These are phyloP conservation scores for Squalus acanthias DNA, from an alignment of 2,797 vertebrate genomes.

Conservation along the genomic window DNA sequence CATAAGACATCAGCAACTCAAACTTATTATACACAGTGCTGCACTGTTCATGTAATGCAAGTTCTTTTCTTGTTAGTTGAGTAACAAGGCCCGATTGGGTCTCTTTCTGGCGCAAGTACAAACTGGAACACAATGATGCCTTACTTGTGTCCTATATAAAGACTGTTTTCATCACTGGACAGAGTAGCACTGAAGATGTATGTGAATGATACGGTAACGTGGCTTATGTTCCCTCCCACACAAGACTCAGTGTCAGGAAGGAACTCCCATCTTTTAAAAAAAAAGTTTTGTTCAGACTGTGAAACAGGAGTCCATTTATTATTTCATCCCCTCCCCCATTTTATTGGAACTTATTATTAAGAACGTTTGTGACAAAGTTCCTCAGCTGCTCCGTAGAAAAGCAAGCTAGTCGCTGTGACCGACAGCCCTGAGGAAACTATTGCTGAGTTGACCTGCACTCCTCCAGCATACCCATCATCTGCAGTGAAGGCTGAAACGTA, in stretches of 20 bases:
- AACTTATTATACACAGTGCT: constrained; percentile 31
- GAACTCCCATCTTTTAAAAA: constrained; percentile 24
- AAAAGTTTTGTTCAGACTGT: background rate
- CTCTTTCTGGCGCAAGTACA: constrained; percentile 22
- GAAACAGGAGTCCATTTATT: constrained; percentile 19
- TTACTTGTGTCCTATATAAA: constrained; percentile 35
- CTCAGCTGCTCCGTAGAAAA: background rate
- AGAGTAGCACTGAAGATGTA: constrained; percentile 29
- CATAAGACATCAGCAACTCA: constrained; percentile 32
- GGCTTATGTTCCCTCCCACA: constrained; percentile 26
- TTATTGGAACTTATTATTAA: background rate
- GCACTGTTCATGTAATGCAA: constrained; percentile 22
- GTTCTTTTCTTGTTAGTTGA: constrained; percentile 29
- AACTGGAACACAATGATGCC: constrained; percentile 21
- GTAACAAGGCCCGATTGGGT: constrained; percentile 4
- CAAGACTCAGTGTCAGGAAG: constrained; percentile 24
- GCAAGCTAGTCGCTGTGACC: background rate
- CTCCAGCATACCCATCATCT: background rate
- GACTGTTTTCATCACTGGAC: constrained; percentile 32
- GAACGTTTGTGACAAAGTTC: background rate
- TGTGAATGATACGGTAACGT: constrained; percentile 21
- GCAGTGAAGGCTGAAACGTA: background rate
- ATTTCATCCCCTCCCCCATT: background rate
- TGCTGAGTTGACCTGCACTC: background rate
- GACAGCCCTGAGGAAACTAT: background rate